Conservation (phyloP, 2,888 invertebrate genomes). For the Pocota personata region DNA sequence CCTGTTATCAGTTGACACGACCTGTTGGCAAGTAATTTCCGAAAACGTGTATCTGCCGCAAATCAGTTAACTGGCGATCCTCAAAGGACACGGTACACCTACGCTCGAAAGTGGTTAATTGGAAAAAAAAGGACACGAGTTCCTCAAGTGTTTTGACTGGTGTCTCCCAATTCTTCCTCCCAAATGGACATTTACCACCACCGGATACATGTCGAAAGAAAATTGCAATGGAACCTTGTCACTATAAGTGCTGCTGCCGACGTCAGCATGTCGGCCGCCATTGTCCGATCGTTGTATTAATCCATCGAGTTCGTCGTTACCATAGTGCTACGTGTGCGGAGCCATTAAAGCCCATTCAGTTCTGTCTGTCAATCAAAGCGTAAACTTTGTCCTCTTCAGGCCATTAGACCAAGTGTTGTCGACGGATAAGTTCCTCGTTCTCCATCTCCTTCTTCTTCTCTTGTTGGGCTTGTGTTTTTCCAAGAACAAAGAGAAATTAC, state of each 20-base stretch:
- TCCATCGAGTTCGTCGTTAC: background rate
- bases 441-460: background rate
- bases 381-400: slow-evolving; percentile 14
- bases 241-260: slow-evolving; percentile 5
- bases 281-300: slow-evolving; percentile 22
- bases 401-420: background rate
- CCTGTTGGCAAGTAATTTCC: slow-evolving; percentile 63
- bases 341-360: slow-evolving; percentile 23
- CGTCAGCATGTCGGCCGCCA: background rate
- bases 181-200: background rate
- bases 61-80: slow-evolving; percentile 62
- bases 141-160: background rate
- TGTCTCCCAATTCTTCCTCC: background rate
- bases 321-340: background rate
- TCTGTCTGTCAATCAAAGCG: slow-evolving; percentile 30
- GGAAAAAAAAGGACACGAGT: slow-evolving; percentile 20
- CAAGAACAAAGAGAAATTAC: slow-evolving; percentile 37
- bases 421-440: background rate
- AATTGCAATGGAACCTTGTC: background rate
- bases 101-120: background rate
- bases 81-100: slow-evolving; percentile 54
- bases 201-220: background rate
- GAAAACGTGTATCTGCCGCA: slow-evolving; percentile 42
- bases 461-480: background rate
- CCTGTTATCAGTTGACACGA: slow-evolving; percentile 63